phyloP scores from a whole-genome alignment of 2,888 invertebrate species.

The Mythimna vitellina region DNA sequence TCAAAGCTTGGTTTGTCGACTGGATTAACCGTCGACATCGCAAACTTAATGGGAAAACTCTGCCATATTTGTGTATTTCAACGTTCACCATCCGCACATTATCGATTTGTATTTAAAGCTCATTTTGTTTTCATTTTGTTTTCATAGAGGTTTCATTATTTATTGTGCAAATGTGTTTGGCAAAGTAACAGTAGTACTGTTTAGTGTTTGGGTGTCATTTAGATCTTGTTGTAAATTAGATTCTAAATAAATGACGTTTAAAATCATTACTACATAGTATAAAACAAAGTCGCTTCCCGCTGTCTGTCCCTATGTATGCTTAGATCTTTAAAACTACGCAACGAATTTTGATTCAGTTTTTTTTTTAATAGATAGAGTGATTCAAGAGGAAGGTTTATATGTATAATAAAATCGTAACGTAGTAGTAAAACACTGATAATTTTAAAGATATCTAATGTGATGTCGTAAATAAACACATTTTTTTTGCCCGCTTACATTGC shows the following conservation, averaged over 20 bases:
- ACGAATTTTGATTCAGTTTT: too few relatives aligned
- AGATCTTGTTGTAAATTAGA: not conserved
- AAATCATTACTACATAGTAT: not conserved
- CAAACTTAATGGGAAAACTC: constrained; percentile 69
- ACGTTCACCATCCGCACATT: constrained; percentile 27
- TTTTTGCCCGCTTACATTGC: too few relatives aligned
- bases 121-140: constrained; percentile 34
- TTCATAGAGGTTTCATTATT: constrained; percentile 40
- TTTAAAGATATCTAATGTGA: too few relatives aligned
- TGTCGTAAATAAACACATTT: too few relatives aligned
- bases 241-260: not conserved
- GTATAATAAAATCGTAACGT: too few relatives aligned
- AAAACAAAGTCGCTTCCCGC: too few relatives aligned
- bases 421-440: too few relatives aligned
- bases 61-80: constrained; percentile 54
- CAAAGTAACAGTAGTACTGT: constrained; percentile 26
- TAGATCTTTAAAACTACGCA: too few relatives aligned
- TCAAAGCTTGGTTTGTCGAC: constrained; percentile 58
- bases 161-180: constrained; percentile 34
- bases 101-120: constrained; percentile 48
- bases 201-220: constrained; percentile 11
- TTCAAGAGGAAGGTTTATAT: too few relatives aligned
- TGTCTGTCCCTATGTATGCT: too few relatives aligned
- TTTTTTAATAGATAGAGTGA: too few relatives aligned
- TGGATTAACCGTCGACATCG: constrained; percentile 69